phyloP scores from a whole-genome alignment of 2,888 invertebrate species.

The Incurvaria masculella region DNA sequence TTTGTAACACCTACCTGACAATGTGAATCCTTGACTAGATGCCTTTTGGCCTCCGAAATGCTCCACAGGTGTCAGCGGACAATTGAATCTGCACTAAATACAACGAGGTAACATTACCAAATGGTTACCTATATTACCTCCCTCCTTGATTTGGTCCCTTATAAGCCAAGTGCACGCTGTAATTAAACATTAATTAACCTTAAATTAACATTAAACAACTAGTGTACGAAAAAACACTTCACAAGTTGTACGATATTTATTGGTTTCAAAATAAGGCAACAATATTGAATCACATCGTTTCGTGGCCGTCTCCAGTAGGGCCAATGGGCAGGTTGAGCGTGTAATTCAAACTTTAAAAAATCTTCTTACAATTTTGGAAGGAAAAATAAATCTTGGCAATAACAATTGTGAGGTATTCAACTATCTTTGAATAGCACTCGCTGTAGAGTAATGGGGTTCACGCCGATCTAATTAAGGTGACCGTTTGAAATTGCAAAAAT shows the following conservation, averaged over 20 bases:
- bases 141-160: background rate
- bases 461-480: constrained; percentile 2
- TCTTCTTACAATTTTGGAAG: constrained; percentile 1
- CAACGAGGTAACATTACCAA: background rate
- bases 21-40: constrained; percentile 23
- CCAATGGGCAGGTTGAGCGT: constrained; percentile 2
- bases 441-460: too few relatives aligned
- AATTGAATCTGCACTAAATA: constrained; percentile 18
- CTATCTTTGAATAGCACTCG: too few relatives aligned
- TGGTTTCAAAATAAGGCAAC: constrained; percentile 13
- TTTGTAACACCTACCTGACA: constrained; percentile 25
- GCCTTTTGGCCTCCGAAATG: constrained; percentile 27
- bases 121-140: too few relatives aligned
- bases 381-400: background rate
- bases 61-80: constrained; percentile 21
- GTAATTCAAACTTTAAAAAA: constrained; percentile 4
- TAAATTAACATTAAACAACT: too few relatives aligned
- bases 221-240: constrained; percentile 1
- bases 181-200: too few relatives aligned
- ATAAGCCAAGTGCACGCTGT: background rate
- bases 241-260: constrained; percentile 4
- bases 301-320: constrained; percentile 2
- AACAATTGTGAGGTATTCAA: constrained; percentile 3
- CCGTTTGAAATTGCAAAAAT: constrained; percentile 3
- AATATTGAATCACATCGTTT: constrained; percentile 11